A percentile compares a stretch with the other conserved stretches of the same genome.
Evolutionary conservation across 2,113 vertebrate genomes (phyloP).

Genomic region (Carassius auratus): DNA sequence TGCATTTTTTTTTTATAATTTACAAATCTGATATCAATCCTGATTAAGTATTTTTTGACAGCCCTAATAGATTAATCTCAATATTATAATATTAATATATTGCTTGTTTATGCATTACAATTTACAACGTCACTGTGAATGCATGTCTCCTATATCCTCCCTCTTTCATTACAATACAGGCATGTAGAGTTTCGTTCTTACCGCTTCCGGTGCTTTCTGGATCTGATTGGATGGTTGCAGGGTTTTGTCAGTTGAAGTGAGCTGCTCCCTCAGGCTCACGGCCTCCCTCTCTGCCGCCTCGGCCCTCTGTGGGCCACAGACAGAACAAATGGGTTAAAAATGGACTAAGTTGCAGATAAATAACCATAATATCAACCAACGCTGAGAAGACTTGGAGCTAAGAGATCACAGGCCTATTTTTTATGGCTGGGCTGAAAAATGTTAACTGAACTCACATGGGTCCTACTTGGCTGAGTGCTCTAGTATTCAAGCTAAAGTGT

Average conservation of each 20-base stretch:
- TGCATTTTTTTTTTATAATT: neutral
- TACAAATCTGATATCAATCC: neutral
- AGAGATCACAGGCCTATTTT: slow-evolving; percentile 32
- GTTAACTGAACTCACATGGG: slow-evolving; percentile 34
- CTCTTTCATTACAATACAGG: neutral
- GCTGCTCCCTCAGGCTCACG: slow-evolving; percentile 85
- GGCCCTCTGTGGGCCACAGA: slow-evolving; percentile 80
- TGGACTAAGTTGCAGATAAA: neutral
- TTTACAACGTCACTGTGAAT: neutral
- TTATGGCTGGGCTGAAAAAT: slow-evolving; percentile 7
- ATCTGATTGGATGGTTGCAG: slow-evolving; percentile 84
- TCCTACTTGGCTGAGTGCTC: slow-evolving; percentile 20
- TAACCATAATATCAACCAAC: neutral
- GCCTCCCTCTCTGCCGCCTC: slow-evolving; percentile 87
- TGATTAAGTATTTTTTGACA: neutral
- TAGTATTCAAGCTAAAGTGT: slow-evolving; percentile 16
- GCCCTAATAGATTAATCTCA: neutral
- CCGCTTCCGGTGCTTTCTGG: slow-evolving; percentile 86
- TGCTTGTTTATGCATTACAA: neutral
- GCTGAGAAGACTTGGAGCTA: slow-evolving; percentile 7
- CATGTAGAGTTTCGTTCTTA: slow-evolving; percentile 48
- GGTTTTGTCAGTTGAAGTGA: slow-evolving; percentile 85
- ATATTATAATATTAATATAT: too few species aligned
- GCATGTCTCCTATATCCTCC: neutral
- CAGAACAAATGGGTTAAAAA: slow-evolving; percentile 9